Percentiles rank a stretch among this genome's conserved stretches.
These are phyloP conservation scores for Brevimyrus niger DNA, from an alignment of 2,113 vertebrate genomes.

Conservation along the genomic window DNA sequence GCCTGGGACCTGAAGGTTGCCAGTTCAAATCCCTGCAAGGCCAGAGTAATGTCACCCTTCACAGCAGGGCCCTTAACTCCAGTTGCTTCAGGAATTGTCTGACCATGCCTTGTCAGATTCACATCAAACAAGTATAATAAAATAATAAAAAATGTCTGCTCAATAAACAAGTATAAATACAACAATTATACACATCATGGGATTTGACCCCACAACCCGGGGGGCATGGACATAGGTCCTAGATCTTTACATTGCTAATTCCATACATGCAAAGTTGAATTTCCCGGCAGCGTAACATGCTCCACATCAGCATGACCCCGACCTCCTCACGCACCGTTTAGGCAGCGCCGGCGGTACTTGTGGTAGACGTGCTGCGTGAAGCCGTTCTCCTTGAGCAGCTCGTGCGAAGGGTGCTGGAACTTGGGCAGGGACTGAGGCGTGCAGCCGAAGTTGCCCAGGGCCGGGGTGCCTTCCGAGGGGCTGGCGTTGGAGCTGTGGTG, in stretches of 20 bases:
- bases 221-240: neutral
- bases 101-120: neutral
- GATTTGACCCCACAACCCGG: neutral
- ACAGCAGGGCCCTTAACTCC: neutral
- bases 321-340: slow-evolving; percentile 71
- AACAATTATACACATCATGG: neutral
- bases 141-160: neutral
- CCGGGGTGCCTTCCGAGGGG: slow-evolving; percentile 83
- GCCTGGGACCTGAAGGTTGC: neutral
- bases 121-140: neutral
- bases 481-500: slow-evolving; percentile 76
- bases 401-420: slow-evolving; percentile 95
- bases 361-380: slow-evolving; percentile 99
- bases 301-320: neutral
- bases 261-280: neutral
- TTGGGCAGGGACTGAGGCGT: slow-evolving; percentile 97
- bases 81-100: neutral
- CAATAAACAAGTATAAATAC: neutral
- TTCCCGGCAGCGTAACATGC: neutral
- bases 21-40: neutral
- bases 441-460: slow-evolving; percentile 80
- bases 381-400: slow-evolving; percentile 98
- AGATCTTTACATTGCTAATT: neutral
- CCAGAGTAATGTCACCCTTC: neutral
- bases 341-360: slow-evolving; percentile 97